Percentiles rank a stretch among this genome's conserved stretches.
These are phyloP conservation scores for Meiosimyza platycephala DNA, from an alignment of 2,888 invertebrate genomes.

Conservation along the genomic window DNA sequence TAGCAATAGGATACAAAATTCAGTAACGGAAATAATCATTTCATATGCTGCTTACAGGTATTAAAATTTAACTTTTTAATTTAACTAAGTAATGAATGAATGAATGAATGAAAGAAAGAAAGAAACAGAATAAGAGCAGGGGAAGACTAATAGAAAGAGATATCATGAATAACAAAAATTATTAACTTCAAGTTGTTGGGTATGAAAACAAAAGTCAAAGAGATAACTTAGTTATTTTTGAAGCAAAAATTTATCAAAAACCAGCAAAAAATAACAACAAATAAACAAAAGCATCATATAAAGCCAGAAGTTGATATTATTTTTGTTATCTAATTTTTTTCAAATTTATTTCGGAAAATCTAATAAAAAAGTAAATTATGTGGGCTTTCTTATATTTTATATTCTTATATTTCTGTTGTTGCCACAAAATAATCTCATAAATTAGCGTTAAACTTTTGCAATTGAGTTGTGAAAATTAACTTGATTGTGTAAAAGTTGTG, in stretches of 20 bases:
- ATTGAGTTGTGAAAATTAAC: constrained; percentile 43
- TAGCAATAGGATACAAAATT: not conserved
- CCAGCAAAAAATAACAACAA: too few relatives aligned
- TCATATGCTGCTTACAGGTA: constrained; percentile 9
- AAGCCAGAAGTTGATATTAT: not conserved
- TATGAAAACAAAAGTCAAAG: too few relatives aligned
- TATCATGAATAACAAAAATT: not conserved
- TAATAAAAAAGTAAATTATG: not conserved
- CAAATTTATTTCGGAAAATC: too few relatives aligned
- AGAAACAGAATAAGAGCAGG: not conserved
- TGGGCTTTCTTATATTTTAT: not conserved
- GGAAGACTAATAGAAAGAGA: constrained; percentile 11
- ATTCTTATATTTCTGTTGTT: not conserved
- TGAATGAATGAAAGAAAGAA: not conserved
- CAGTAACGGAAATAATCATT: not conserved
- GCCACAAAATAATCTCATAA: constrained; percentile 29
- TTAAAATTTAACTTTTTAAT: constrained; percentile 40
- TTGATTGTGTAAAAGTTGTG: constrained; percentile 38
- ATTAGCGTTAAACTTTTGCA: constrained; percentile 38
- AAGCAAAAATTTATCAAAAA: too few relatives aligned
- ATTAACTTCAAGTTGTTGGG: not conserved
- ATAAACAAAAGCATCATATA: not conserved
- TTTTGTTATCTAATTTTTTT: not conserved
- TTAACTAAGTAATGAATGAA: constrained; percentile 23
- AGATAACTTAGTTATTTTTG: too few relatives aligned